Conservation (phyloP, 2,888 invertebrate genomes). For the Conchocele bisecta region DNA sequence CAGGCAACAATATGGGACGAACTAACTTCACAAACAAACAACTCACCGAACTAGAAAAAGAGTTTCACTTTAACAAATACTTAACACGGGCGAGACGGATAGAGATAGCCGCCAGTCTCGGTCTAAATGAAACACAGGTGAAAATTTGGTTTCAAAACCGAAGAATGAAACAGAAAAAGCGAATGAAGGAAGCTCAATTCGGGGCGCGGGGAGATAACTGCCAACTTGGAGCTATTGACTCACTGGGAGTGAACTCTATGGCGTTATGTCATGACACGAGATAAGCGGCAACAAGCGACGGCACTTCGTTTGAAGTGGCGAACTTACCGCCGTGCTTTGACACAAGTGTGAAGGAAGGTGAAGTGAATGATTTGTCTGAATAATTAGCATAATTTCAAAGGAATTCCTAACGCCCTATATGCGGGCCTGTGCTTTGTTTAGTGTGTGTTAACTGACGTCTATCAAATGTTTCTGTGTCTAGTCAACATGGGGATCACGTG, state of each 20-base stretch:
- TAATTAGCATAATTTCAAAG: constrained; percentile 19
- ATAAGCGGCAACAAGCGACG: constrained; percentile 30
- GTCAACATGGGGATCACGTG: too few species aligned
- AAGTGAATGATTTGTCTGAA: constrained; percentile 2
- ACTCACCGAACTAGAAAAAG: constrained; percentile 98
- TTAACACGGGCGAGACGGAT: constrained; percentile 97
- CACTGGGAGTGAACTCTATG: constrained; percentile 69
- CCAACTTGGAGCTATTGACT: constrained; percentile 67
- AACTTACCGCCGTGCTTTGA: neutral
- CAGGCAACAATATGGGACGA: constrained; percentile 86
- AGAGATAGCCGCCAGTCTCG: constrained; percentile 97
- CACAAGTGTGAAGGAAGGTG: too few species aligned
- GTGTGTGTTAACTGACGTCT: too few species aligned
- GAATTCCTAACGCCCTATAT: constrained; percentile 47
- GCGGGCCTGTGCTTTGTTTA: too few species aligned
- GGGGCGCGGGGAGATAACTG: constrained; percentile 67
- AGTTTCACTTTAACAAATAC: constrained; percentile 99
- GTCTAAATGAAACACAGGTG: constrained; percentile 95
- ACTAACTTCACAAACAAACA: constrained; percentile 99
- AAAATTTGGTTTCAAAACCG: constrained; percentile 84
- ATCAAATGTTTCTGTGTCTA: too few species aligned
- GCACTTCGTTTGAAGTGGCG: neutral
- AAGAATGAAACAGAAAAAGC: constrained; percentile 83
- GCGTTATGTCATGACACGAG: constrained; percentile 69
- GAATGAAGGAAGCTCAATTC: constrained; percentile 80